These are phyloP conservation scores for Perizoma affinitatum DNA, from an alignment of 2,888 invertebrate genomes.

Conservation along the genomic window DNA sequence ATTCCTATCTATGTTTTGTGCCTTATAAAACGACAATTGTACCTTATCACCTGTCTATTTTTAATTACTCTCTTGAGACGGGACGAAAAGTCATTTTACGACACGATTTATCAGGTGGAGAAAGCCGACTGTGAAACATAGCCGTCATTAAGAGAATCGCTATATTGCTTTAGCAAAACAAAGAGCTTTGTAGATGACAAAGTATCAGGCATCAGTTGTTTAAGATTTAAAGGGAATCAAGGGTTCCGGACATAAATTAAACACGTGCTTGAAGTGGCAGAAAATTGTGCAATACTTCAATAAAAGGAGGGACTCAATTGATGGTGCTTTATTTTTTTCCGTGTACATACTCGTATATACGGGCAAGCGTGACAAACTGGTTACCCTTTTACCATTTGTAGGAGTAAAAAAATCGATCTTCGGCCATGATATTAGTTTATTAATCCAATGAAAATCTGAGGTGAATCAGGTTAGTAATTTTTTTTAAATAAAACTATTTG, in stretches of 20 bases:
- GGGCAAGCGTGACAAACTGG: no score
- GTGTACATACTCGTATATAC: no score
- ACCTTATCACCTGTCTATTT: slow-evolving; percentile 37
- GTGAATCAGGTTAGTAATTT: no score
- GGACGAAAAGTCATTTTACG: slow-evolving; percentile 57
- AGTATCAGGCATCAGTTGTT: slow-evolving; percentile 68
- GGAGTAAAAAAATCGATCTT: no score
- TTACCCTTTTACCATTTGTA: no score
- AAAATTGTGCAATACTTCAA: background rate
- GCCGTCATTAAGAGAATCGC: slow-evolving; percentile 74
- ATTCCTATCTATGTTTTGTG: no score
- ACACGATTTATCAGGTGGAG: slow-evolving; percentile 64
- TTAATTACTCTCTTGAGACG: slow-evolving; percentile 37
- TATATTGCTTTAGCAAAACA: slow-evolving; percentile 75
- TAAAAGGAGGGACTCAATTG: no score
- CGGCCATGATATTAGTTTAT: no score
- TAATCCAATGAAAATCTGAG: no score
- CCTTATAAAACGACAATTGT: slow-evolving; percentile 21
- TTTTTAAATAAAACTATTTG: no score
- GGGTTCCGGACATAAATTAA: background rate
- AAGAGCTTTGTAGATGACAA: slow-evolving; percentile 70
- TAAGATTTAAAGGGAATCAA: slow-evolving; percentile 55
- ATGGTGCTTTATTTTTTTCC: slow-evolving; percentile 5
- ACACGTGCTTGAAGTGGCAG: background rate
- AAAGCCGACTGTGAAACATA: slow-evolving; percentile 73